A percentile compares a stretch with the other conserved stretches of the same genome.
These are phyloP conservation scores for Pimephales promelas DNA, from an alignment of 2,113 vertebrate species.

Conservation along the genomic window DNA sequence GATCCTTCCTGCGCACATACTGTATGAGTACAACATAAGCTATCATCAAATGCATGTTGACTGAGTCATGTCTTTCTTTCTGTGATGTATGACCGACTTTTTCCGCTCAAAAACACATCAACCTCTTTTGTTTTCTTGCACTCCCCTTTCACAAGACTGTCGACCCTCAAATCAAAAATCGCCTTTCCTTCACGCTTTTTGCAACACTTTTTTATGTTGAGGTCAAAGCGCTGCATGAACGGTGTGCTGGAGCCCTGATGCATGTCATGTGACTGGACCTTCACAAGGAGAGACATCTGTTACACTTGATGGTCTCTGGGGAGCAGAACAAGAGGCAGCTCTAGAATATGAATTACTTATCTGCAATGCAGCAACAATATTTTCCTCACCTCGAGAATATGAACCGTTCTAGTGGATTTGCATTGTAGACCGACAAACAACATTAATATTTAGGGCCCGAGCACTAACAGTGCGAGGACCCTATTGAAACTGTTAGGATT, in stretches of 20 bases:
- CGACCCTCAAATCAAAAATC: background rate
- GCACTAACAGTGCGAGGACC: too few species aligned
- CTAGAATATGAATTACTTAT: slow-evolving; percentile 26
- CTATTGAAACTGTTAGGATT: too few species aligned
- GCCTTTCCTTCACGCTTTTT: background rate
- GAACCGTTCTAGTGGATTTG: background rate
- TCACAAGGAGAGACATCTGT: slow-evolving; percentile 17
- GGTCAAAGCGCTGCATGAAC: background rate
- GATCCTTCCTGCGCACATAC: background rate
- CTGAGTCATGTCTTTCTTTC: background rate
- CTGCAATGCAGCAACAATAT: slow-evolving; percentile 23
- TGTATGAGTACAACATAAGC: background rate
- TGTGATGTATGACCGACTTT: background rate
- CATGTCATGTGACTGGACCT: slow-evolving; percentile 13
- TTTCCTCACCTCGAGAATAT: background rate
- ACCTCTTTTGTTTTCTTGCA: background rate
- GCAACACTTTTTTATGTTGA: background rate
- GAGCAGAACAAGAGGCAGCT: slow-evolving; percentile 18
- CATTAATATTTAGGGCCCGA: slow-evolving; percentile 13
- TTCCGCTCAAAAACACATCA: background rate
- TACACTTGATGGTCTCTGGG: background rate
- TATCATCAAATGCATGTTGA: background rate
- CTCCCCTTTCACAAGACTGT: background rate
- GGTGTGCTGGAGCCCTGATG: background rate
- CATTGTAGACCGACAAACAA: background rate